A percentile compares a stretch with the other conserved stretches of the same genome.
Evolutionary conservation across 2,888 invertebrate genomes (phyloP).

Genomic region (Leptinotarsa tumamoca): DNA sequence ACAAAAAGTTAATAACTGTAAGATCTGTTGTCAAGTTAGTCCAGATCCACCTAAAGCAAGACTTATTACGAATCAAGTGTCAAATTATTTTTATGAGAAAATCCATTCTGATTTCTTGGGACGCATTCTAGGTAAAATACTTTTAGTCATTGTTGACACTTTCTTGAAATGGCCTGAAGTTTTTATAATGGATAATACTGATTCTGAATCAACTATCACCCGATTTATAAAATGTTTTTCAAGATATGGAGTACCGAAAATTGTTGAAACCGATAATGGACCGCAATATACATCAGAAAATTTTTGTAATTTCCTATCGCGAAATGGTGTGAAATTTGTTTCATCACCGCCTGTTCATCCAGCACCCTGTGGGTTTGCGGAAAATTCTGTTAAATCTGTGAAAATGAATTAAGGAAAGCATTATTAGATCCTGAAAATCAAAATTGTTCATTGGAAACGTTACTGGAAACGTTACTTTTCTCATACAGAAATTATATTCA

Average conservation of each 20-base stretch:
- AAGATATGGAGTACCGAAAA: too few relatives aligned
- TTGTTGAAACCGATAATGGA: too few relatives aligned
- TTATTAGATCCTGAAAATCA: neutral
- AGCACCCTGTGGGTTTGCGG: constrained; percentile 1
- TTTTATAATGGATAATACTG: constrained; percentile 26
- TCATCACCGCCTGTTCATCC: neutral
- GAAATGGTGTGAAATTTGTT: constrained; percentile 14
- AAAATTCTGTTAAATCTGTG: neutral
- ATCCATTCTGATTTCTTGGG: constrained; percentile 33
- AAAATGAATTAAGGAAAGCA: neutral
- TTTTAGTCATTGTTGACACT: constrained; percentile 31
- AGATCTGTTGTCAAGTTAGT: constrained; percentile 16
- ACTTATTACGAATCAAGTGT: constrained; percentile 8
- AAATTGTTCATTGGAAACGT: constrained; percentile 1
- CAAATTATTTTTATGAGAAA: constrained; percentile 22
- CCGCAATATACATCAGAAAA: constrained; percentile 18
- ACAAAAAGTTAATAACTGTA: neutral
- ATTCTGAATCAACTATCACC: neutral
- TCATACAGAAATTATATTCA: constrained; percentile 2
- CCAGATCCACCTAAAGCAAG: constrained; percentile 24
- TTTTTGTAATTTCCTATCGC: constrained; percentile 21
- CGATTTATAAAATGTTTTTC: too few relatives aligned
- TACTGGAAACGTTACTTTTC: neutral
- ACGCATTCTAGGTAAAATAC: constrained; percentile 25
- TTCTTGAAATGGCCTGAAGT: constrained; percentile 31